phyloP scores from a whole-genome alignment of 2,888 invertebrate species.

The Epinotia demarniana region DNA sequence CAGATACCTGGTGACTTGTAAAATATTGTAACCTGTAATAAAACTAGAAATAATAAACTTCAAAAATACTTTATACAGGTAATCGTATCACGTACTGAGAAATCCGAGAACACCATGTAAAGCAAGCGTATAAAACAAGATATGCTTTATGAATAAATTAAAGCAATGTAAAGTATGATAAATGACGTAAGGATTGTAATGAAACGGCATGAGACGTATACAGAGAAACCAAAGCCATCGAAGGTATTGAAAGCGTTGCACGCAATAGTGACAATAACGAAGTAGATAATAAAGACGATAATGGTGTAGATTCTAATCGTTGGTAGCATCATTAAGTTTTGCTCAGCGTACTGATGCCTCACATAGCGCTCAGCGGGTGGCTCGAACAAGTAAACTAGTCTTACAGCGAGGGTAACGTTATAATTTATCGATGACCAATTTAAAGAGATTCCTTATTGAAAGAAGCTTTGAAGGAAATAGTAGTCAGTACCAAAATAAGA shows the following conservation, averaged over 20 bases:
- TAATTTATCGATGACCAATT: conserved; percentile 76
- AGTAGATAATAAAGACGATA: conserved; percentile 57
- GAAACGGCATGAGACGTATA: conserved; percentile 76
- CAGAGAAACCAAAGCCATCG: conserved; percentile 57
- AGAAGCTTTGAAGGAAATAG: conserved; percentile 24
- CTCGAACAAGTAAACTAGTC: conserved; percentile 78
- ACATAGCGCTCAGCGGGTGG: conserved; percentile 82
- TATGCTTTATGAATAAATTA: conserved; percentile 80
- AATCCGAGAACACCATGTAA: conserved; percentile 79
- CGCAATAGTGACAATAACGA: conserved; percentile 46
- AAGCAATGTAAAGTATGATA: conserved; percentile 83
- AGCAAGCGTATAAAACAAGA: conserved; percentile 80
- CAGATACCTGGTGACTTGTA: conserved; percentile 76
- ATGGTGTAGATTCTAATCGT: conserved; percentile 53
- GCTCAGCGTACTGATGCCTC: conserved; percentile 72
- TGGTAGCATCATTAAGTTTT: conserved; percentile 59
- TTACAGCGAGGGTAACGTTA: conserved; percentile 77
- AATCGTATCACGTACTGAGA: conserved; percentile 79
- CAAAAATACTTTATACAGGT: conserved; percentile 70
- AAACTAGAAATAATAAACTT: conserved; percentile 66
- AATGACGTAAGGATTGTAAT: conserved; percentile 81
- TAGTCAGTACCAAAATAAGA: conserved; percentile 9
- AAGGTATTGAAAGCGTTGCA: conserved; percentile 48
- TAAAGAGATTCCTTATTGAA: conserved; percentile 61
- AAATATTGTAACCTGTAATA: conserved; percentile 80